phyloP scores from a whole-genome alignment of 2,797 vertebrate genomes.

The Trematomus bernacchii region DNA sequence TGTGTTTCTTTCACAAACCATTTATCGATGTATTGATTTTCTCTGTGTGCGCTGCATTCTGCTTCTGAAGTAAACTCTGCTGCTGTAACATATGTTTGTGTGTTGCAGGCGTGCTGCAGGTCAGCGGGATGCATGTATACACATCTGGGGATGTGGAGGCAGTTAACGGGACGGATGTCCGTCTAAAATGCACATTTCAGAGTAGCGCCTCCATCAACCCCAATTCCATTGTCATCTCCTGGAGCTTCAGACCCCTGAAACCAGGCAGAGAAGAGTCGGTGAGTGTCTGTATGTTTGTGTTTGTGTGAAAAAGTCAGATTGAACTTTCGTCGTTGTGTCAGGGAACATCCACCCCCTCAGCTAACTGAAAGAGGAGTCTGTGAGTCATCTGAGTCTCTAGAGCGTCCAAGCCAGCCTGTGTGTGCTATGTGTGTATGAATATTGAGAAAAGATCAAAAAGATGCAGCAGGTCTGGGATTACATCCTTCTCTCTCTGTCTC shows the following conservation, averaged over 20 bases:
- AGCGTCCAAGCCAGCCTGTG: conserved; percentile 49
- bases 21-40: conserved; percentile 37
- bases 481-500: too few species aligned
- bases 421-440: conserved; percentile 28
- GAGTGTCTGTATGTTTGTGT: conserved; percentile 66
- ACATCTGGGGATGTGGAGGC: conserved; percentile 88
- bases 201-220: conserved; percentile 81
- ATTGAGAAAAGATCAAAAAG: conserved; percentile 35
- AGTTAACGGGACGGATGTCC: conserved; percentile 91
- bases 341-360: conserved; percentile 62
- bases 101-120: conserved; percentile 83
- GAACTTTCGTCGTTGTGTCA: conserved; percentile 55
- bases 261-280: conserved; percentile 86
- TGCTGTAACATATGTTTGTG: background rate
- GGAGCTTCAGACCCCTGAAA: conserved; percentile 91
- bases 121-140: conserved; percentile 86
- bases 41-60: background rate
- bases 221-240: conserved; percentile 81
- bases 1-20: background rate
- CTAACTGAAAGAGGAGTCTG: conserved; percentile 21
- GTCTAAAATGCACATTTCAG: conserved; percentile 93
- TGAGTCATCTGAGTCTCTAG: conserved; percentile 70
- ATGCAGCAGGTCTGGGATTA: conserved; percentile 25
- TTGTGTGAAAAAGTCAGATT: conserved; percentile 23
- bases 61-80: conserved; percentile 19